A percentile compares a stretch with the other conserved stretches of the same genome.
These are phyloP conservation scores for Maconellicoccus hirsutus DNA, from an alignment of 1,140 invertebrate species.

Conservation along the genomic window DNA sequence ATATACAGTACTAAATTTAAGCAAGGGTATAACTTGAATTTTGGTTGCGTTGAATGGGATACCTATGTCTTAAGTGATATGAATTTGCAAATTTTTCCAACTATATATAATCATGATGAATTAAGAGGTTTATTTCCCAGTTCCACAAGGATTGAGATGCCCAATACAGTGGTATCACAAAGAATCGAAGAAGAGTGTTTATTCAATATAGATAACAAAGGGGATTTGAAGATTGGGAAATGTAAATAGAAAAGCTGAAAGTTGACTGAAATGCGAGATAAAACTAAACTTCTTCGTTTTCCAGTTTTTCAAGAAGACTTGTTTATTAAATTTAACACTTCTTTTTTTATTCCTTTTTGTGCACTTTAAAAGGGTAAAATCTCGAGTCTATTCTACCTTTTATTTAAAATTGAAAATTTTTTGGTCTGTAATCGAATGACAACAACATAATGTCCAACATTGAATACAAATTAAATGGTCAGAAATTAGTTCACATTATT, in stretches of 20 bases:
- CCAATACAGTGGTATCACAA: background rate
- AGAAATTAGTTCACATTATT: too few species aligned
- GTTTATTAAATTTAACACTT: background rate
- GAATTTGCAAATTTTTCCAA: too few species aligned
- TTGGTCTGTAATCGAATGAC: too few species aligned
- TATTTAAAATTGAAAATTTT: too few species aligned
- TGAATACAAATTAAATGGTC: too few species aligned
- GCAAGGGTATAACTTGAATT: too few species aligned
- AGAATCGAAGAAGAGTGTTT: background rate
- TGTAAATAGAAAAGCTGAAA: background rate
- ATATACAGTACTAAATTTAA: too few species aligned
- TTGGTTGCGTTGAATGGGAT: too few species aligned
- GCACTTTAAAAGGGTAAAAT: background rate
- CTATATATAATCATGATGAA: too few species aligned
- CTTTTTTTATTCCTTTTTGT: background rate
- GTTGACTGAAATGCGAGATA: background rate
- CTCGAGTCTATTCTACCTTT: too few species aligned
- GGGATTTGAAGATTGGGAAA: constrained; percentile 4
- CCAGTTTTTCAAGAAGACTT: background rate
- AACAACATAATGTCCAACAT: too few species aligned
- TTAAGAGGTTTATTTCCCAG: background rate
- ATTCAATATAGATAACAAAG: background rate
- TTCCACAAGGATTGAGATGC: background rate
- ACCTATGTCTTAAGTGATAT: too few species aligned
- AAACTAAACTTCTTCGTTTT: background rate